These are phyloP conservation scores for Elaeidobius kamerunicus DNA, from an alignment of 2,888 invertebrate species.

Conservation along the genomic window DNA sequence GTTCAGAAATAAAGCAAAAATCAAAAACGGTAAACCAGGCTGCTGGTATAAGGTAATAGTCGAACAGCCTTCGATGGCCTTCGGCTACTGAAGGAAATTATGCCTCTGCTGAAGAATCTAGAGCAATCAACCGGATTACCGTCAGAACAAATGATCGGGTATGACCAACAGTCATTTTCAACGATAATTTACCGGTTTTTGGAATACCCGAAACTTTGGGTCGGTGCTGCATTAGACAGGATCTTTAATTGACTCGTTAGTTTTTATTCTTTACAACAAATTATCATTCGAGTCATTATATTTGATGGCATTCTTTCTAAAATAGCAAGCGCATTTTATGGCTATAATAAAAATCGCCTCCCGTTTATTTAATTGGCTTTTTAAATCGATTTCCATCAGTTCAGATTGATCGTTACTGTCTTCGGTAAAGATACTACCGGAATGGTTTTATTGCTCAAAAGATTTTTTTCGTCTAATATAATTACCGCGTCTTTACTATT, in stretches of 20 bases:
- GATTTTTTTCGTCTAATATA: neutral
- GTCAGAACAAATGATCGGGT: conserved; percentile 12
- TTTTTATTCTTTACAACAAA: too few relatives aligned
- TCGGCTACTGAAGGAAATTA: conserved; percentile 19
- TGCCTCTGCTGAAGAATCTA: conserved; percentile 17
- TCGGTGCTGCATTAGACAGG: too few relatives aligned
- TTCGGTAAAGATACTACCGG: conserved; percentile 7
- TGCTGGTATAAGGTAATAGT: conserved; percentile 20
- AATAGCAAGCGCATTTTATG: conserved; percentile 10
- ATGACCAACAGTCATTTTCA: too few relatives aligned
- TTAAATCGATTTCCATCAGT: conserved; percentile 21
- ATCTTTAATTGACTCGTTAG: too few relatives aligned
- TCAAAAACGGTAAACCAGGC: conserved; percentile 20
- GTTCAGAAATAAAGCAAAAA: conserved; percentile 22
- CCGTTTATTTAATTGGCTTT: conserved; percentile 23
- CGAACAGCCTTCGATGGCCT: conserved; percentile 23
- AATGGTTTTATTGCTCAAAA: conserved; percentile 12
- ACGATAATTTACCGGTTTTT: too few relatives aligned
- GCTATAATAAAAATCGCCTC: conserved; percentile 18
- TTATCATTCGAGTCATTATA: conserved; percentile 16
- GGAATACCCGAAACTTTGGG: too few relatives aligned
- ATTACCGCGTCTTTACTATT: neutral
- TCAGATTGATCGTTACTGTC: conserved; percentile 18
- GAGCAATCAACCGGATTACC: conserved; percentile 20
- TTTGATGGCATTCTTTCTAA: conserved; percentile 22